Evolutionary conservation across 1,140 invertebrate species (phyloP).

Genomic region (Meloidogyne exigua): DNA sequence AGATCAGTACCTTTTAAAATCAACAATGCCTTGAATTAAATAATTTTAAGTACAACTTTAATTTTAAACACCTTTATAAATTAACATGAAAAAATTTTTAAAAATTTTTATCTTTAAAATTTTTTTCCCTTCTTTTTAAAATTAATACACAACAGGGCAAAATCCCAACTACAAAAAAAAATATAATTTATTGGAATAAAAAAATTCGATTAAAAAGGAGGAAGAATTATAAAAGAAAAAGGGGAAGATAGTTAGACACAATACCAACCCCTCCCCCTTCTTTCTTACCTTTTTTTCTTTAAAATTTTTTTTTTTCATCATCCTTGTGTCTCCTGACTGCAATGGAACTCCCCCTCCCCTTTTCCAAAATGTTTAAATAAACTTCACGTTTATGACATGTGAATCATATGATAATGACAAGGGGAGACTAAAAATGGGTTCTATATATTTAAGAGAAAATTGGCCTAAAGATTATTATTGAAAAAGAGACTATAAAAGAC

Average conservation of each 20-base stretch:
- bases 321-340: slow-evolving; percentile 1
- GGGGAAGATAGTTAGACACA: neutral
- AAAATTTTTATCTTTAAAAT: too few species aligned
- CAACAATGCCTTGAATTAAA: too few species aligned
- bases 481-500: neutral
- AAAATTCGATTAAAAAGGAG: neutral
- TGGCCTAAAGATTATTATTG: neutral
- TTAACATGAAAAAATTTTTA: too few species aligned
- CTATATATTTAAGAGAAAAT: too few species aligned
- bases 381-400: neutral
- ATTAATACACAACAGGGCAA: neutral
- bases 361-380: neutral
- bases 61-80: too few species aligned
- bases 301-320: neutral
- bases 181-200: neutral
- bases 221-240: neutral
- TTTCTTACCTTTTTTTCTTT: neutral
- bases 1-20: too few species aligned
- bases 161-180: neutral
- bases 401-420: neutral
- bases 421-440: neutral
- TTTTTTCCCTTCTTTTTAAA: too few species aligned
- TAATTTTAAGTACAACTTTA: too few species aligned
- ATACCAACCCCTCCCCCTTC: neutral
- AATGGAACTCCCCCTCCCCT: neutral